Evolutionary conservation across 1,140 invertebrate species (phyloP), one percentile per base, ranked within the genome.

Genomic region (Ephestia elutella): DNA sequence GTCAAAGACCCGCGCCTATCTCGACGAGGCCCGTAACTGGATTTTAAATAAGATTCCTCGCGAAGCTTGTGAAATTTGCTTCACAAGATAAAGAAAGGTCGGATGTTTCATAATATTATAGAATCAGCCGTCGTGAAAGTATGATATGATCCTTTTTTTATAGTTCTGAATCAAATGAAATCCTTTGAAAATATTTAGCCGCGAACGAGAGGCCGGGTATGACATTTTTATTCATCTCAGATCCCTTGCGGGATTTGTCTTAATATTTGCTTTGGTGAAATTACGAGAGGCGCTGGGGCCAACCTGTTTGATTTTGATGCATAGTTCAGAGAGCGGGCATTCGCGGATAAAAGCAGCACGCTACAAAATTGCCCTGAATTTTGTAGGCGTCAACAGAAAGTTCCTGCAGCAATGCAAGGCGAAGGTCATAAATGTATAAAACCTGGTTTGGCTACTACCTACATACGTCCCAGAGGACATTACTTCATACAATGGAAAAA

Each of bases 41-140:
- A 87, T 85, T 87, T 87, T 87, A 87, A 87, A 87, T 87, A 85
- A 87, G 84, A 85, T 85, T 79, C 70, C 74, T 74, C 63, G 70
- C 70, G 72, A 71, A 75, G 67, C 76, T 76, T 73, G 71, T 74
- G 71, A 85, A 85, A 81, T 86, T 86, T 80, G 76, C 80, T 76
- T 79, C 71, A 70, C 73, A 77, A 85, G 84, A 87, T 87, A 87
- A 87, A 84, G 73, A 82, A 85, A 82, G 84, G 84, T 87, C 80
- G 70, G 73, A 69, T 77, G 75, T 74, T 76, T 75, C 75, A 67
- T 80, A 71, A 68, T 79, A 71, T 65, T 71, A 80, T 78, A 80
- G 75, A 82, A 83, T 78, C 71, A 73, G 63, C 66, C 62, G 69
- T 75, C 74, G 63, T 73, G 62, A 57, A 74, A 78, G 67, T 72